Evolutionary conservation across 2,888 invertebrate species (phyloP), one percentile per base, ranked within the genome.

Genomic region (Tenthredo notha): DNA sequence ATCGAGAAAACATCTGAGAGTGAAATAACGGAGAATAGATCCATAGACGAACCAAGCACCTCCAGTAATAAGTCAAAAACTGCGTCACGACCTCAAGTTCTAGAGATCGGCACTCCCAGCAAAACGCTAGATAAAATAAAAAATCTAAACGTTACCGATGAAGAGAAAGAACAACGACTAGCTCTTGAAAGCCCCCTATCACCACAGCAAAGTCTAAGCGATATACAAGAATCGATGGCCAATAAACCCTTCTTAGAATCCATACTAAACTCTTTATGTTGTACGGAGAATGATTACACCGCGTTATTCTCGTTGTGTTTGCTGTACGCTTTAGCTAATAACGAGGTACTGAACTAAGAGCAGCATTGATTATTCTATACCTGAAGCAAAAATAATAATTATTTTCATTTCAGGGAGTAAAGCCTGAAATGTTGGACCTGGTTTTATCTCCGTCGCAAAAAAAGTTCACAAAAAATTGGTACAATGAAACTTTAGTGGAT

Each of bases 241-340:
- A 95, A 94, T 88, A 96, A 96, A 90, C 97, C 98, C 0, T 99
- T 99, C 94, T 94, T 99, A 88, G 98, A 98, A 93, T 97, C 98
- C 6, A 96, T 99, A 78, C 95, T 98, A 86, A 96, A 97, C 89
- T 97, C 98, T 0, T 94, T 99, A 88, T 97, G 98, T 91, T 98
- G 98, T 92, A 95, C 95, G 15, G 98, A 98, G 92, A 99, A 99
- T 93, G 99, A 99, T 94, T 99, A 99, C 92, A 96, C 97, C 74
- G 97, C 99, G 7, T 94, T 99, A 86, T 98, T 99, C 93, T 97
- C 97, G 4, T 94, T 99, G 21, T 98, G 98, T 93, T 95, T 99
- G 86, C 95, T 99, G 65, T 98, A 98, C 93, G 98, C 99, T 18
- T 95, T 99, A 94, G 97, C 97, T 86, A 97, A 97, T 92, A 99